These are phyloP conservation scores for Fringilla coelebs DNA, from an alignment of 2,797 vertebrate species.

Conservation along the genomic window DNA sequence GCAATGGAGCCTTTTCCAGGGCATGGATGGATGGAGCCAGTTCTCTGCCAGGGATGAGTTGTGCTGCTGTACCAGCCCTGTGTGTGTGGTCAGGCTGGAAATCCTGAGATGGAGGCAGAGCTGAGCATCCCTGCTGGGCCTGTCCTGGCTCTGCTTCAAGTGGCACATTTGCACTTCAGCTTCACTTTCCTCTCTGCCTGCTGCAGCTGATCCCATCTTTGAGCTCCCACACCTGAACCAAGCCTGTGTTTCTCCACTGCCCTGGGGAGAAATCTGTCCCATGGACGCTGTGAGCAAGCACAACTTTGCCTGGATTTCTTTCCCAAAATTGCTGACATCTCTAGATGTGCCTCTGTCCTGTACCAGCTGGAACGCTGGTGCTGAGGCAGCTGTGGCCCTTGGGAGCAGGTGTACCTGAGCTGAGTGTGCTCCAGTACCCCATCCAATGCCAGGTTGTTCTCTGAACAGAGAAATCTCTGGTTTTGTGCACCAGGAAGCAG, in stretches of 20 bases:
- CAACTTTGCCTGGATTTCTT: neutral
- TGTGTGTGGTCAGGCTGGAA: neutral
- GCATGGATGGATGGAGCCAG: neutral
- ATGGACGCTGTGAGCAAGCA: neutral
- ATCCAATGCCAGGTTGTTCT: fast-evolving
- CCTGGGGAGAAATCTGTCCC: neutral
- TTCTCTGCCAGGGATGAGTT: neutral
- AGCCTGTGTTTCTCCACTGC: neutral
- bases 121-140: neutral
- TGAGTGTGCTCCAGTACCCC: neutral
- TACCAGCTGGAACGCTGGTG: neutral
- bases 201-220: neutral
- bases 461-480: fast-evolving
- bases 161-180: neutral
- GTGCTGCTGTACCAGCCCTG: neutral
- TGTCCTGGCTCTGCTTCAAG: neutral
- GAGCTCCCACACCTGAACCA: neutral
- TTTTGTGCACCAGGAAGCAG: neutral
- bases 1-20: fast-evolving
- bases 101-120: neutral
- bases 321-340: neutral
- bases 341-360: neutral
- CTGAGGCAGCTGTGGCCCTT: neutral
- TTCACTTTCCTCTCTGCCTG: neutral
- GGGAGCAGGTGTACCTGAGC: neutral